Conservation (phyloP, 2,888 invertebrate species). For the Timandra comae region DNA sequence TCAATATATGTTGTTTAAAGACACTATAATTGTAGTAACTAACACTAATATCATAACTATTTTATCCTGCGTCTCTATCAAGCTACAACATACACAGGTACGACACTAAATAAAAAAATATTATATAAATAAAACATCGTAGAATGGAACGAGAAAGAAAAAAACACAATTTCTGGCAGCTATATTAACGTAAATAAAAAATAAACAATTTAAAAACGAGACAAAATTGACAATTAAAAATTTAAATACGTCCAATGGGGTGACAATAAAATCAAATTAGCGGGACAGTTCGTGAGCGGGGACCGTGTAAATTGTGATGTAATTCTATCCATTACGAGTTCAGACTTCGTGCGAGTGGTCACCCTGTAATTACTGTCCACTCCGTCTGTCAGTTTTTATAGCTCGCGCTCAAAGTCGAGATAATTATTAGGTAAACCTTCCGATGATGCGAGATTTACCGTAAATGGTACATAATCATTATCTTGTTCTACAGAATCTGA, state of each 20-base stretch:
- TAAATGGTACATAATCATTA: too few species aligned
- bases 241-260: constrained; percentile 53
- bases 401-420: constrained; percentile 7
- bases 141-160: too few species aligned
- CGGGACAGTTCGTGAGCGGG: constrained; percentile 40
- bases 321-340: constrained; percentile 48
- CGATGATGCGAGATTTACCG: too few species aligned
- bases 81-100: too few species aligned
- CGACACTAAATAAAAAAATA: too few species aligned
- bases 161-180: neutral
- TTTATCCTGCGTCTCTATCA: too few species aligned
- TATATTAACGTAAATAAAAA: neutral
- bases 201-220: neutral
- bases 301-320: constrained; percentile 54
- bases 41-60: too few species aligned
- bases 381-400: constrained; percentile 39
- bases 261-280: constrained; percentile 66
- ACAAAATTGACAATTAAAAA: constrained; percentile 29
- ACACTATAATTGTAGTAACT: too few species aligned
- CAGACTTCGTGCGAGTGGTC: constrained; percentile 20
- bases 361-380: constrained; percentile 49
- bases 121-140: too few species aligned
- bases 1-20: too few species aligned
- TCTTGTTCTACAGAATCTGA: too few species aligned
- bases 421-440: constrained; percentile 1